Conservation (phyloP, 2,113 vertebrate genomes). For the Podiceps cristatus region DNA sequence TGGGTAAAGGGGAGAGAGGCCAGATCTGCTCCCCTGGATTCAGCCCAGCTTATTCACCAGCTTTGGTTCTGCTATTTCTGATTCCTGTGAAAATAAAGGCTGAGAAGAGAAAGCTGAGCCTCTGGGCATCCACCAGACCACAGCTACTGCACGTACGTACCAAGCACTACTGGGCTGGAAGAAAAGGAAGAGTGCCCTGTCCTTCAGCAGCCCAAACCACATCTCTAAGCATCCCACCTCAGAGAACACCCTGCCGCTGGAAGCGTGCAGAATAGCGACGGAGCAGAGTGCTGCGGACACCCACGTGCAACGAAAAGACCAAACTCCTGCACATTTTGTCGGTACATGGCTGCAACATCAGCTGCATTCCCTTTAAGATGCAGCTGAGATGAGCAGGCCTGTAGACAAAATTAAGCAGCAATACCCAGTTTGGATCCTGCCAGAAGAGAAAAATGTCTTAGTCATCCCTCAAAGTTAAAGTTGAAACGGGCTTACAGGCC, state of each 20-base stretch:
- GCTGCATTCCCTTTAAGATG: not conserved
- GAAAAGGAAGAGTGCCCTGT: not conserved
- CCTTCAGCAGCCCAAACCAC: not conserved
- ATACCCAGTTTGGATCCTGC: not conserved
- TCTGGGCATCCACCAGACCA: not conserved
- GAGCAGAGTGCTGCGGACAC: fast-evolving
- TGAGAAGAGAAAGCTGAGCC: not conserved
- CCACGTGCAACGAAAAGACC: not conserved
- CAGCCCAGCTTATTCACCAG: not conserved
- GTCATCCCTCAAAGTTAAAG: not conserved
- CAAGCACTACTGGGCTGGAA: not conserved
- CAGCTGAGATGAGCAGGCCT: not conserved
- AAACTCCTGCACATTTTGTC: not conserved
- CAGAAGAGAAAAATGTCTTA: conserved; percentile 12
- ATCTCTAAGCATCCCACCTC: not conserved
- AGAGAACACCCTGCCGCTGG: not conserved
- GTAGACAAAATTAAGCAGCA: not conserved
- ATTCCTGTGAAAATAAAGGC: conserved; percentile 5
- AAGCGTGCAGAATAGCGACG: fast-evolving
- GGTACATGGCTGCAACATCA: too few species aligned
- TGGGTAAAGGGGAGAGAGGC: fast-evolving
- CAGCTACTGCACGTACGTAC: not conserved
- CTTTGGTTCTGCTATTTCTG: not conserved
- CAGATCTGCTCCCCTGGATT: not conserved
- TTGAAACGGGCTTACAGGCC: not conserved